phyloP scores from a whole-genome alignment of 2,888 invertebrate species.

The Brachylomia viminalis region DNA sequence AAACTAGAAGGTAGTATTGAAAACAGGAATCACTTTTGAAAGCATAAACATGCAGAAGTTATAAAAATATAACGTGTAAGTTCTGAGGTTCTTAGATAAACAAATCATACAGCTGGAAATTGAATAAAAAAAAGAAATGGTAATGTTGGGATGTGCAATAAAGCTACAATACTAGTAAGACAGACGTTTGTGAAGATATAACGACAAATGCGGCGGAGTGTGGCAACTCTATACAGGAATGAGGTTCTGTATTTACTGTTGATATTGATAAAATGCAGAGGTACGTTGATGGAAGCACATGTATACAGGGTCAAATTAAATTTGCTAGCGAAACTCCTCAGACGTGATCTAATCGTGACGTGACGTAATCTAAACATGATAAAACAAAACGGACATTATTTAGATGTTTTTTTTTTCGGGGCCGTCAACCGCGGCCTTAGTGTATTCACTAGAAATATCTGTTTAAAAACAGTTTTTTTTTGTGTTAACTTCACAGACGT shows the following conservation, averaged over 20 bases:
- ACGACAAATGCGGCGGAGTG: background rate
- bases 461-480: too few relatives aligned
- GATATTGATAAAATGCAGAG: too few relatives aligned
- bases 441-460: too few relatives aligned
- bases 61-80: background rate
- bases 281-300: background rate
- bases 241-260: conserved; percentile 4
- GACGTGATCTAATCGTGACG: too few relatives aligned
- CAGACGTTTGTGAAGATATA: background rate
- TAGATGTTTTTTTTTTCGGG: too few relatives aligned
- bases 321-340: too few relatives aligned
- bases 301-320: too few relatives aligned
- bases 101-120: conserved; percentile 4
- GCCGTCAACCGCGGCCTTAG: too few relatives aligned
- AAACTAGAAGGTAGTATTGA: background rate
- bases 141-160: conserved; percentile 9
- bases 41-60: background rate
- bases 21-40: conserved; percentile 1
- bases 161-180: conserved; percentile 5
- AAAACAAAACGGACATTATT: too few relatives aligned
- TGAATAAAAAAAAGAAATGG: conserved; percentile 14
- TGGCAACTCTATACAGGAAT: background rate
- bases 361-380: too few relatives aligned
- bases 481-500: too few relatives aligned
- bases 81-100: background rate